Base-by-base conservation (phyloP, 1,140 invertebrate genomes). In the Aphaenogaster rudis region DNA sequence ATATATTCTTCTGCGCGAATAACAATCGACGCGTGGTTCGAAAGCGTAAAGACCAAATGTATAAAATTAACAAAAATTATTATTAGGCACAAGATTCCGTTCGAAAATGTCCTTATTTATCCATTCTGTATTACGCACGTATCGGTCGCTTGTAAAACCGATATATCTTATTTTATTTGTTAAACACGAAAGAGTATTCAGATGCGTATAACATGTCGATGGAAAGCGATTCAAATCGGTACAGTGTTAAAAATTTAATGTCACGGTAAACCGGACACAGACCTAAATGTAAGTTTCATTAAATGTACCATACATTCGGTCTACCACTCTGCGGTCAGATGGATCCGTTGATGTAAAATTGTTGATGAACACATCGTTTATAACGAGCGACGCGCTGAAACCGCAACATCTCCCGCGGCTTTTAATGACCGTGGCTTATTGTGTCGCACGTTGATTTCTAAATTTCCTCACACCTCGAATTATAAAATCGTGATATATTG, bases 321-420 rank as follows among this genome's bases (percentile, higher is more conserved):
- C 33, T 48, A 59, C n/a, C 21, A 11, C 21, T 21, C 28, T 80
- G 77, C 64, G 85, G 71, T 89, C 59, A 39, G 15, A 21, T 36
- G 3, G 7, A 6, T 21, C 8, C 33, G 33, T 57, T 15, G 3
- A 42, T 42, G 39, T 42, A 13, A 61, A 80, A 86, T 76, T n/a
- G 21, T 63, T 33, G 54, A 89, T 74, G 74, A 67, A 84, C 61
- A 61, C 50, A 42, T 84, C 21, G 54, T 13, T 36, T 48, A n/a
- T 54, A 11, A 78, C 15, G 54, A 57, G 39, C 36, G 36, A 54
- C 54, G 42, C 45, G 9, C 11, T 39, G 42, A 87, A 86, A 89
- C 88, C 64, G 57, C 84, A 81, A 45, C 54, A 82, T 66, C 66
- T 86, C 28, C 28, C 69, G 66, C 80, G 63, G 11, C 63, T 87